Conservation (phyloP, 2,797 vertebrate species). For the Pyrocephalus nanus region DNA sequence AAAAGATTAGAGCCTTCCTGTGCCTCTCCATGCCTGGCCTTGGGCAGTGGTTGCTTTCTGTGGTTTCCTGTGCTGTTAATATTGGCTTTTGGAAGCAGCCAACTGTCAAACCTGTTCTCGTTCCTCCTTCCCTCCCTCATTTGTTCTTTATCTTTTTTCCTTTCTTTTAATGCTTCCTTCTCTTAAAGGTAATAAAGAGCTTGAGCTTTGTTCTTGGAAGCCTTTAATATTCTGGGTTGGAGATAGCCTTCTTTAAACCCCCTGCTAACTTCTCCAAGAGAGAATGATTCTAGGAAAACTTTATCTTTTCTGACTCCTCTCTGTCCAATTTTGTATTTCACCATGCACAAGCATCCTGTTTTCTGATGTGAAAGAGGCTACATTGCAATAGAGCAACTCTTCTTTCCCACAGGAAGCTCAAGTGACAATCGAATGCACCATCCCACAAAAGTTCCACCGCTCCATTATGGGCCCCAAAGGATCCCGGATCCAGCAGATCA, state of each 20-base stretch:
- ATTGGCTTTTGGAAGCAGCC: neutral
- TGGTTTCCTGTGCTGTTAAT: neutral
- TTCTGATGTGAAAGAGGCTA: neutral
- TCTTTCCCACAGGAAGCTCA: conserved; percentile 87
- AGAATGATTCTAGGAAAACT: neutral
- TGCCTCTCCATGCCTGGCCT: neutral
- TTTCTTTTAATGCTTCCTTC: neutral
- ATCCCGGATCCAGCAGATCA: conserved; percentile 95
- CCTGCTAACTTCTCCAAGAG: neutral
- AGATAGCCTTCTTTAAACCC: neutral
- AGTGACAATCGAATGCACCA: conserved; percentile 93
- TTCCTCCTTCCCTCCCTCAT: neutral
- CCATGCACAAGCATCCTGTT: neutral
- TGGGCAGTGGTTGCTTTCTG: neutral
- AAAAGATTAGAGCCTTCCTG: neutral
- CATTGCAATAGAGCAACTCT: neutral
- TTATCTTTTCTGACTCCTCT: neutral
- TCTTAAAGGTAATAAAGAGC: neutral
- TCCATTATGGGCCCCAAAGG: conserved; percentile 99
- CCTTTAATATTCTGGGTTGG: neutral
- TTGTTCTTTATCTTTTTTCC: neutral
- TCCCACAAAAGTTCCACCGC: conserved; percentile 93
- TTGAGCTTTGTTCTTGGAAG: neutral
- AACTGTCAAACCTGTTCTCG: neutral
- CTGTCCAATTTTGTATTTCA: neutral